phyloP scores from a whole-genome alignment of 2,888 invertebrate species.

The Dicycla oo region DNA sequence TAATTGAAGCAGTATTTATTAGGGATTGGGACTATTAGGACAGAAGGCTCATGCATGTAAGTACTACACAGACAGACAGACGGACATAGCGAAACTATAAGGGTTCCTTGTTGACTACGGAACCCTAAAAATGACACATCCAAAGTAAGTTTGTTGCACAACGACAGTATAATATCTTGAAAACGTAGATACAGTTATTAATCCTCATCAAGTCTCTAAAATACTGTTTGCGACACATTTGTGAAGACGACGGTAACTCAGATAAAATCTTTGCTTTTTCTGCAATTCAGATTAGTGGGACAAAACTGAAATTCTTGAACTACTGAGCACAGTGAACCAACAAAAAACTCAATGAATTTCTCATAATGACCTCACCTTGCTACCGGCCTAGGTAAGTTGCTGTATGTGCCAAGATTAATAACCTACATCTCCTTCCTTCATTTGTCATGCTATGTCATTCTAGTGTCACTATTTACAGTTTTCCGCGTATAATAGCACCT shows the following conservation, averaged over 20 bases:
- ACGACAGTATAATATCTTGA: neutral
- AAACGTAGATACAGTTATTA: constrained; percentile 23
- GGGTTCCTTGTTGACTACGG: no score
- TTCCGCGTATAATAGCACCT: constrained; percentile 18
- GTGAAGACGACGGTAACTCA: constrained; percentile 22
- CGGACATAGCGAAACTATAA: no score
- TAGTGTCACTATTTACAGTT: constrained; percentile 53
- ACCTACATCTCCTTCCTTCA: constrained; percentile 49
- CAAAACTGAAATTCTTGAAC: constrained; percentile 22
- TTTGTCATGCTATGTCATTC: constrained; percentile 42
- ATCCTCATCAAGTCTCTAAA: constrained; percentile 15
- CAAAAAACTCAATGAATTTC: constrained; percentile 40
- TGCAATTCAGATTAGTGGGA: constrained; percentile 33
- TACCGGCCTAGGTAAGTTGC: constrained; percentile 22
- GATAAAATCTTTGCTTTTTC: constrained; percentile 43
- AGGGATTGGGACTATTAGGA: no score
- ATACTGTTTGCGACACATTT: constrained; percentile 42
- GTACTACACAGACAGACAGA: no score
- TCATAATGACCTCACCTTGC: constrained; percentile 35
- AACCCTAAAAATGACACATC: no score
- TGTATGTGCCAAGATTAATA: constrained; percentile 37
- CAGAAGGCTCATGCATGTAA: no score
- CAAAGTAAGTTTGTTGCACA: no score
- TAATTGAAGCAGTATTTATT: neutral
- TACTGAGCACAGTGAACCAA: constrained; percentile 17